phyloP scores from a whole-genome alignment of 1,140 invertebrate genomes.

The Batillaria attramentaria region DNA sequence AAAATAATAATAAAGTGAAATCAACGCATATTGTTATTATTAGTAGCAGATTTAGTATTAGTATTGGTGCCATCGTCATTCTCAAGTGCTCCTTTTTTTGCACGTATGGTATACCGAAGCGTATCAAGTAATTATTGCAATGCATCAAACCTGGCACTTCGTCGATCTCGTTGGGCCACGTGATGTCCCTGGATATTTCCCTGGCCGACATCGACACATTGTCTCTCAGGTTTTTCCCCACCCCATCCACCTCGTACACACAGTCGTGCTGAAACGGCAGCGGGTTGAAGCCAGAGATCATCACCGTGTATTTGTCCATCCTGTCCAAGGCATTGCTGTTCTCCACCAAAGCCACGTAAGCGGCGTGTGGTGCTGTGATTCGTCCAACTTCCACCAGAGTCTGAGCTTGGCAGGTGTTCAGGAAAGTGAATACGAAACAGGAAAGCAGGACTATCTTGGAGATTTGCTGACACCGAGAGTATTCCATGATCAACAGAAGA shows the following conservation, averaged over 20 bases:
- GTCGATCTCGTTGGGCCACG: slow-evolving; percentile 59
- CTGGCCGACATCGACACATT: slow-evolving; percentile 30
- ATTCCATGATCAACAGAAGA: no score
- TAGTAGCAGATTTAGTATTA: background rate
- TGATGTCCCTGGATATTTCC: slow-evolving; percentile 38
- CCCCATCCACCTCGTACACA: slow-evolving; percentile 44
- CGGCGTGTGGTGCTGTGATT: slow-evolving; percentile 40
- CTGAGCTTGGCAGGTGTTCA: no score
- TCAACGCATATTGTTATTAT: background rate
- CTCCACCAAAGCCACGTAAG: slow-evolving; percentile 44
- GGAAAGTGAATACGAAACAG: no score
- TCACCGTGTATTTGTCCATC: slow-evolving; percentile 39
- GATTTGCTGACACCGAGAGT: no score
- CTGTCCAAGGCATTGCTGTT: slow-evolving; percentile 11
- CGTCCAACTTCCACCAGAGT: slow-evolving; percentile 26
- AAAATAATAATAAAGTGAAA: background rate
- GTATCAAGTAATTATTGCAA: background rate
- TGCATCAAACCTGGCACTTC: slow-evolving; percentile 50
- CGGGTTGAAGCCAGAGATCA: slow-evolving; percentile 52
- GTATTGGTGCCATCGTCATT: background rate
- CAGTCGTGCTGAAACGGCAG: slow-evolving; percentile 43
- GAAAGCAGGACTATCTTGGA: no score
- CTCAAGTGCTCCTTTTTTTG: background rate
- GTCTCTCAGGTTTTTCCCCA: slow-evolving; percentile 42
- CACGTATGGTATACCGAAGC: background rate